phyloP scores from a whole-genome alignment of 2,113 vertebrate species.

The Lichenostomus cassidix region DNA sequence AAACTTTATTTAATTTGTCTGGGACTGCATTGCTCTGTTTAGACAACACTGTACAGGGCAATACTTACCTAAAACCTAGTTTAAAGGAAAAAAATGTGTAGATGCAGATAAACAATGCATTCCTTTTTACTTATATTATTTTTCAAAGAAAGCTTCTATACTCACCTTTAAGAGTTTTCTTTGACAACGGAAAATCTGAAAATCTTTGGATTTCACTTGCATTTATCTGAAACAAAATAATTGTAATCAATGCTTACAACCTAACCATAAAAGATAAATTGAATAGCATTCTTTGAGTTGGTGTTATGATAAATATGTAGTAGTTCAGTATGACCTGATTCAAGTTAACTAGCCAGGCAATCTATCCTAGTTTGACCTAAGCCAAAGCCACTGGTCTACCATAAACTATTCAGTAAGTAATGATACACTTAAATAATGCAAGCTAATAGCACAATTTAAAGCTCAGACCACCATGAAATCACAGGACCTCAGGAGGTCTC shows the following conservation, averaged over 20 bases:
- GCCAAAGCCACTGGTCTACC: not conserved
- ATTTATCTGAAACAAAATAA: slow-evolving; percentile 80
- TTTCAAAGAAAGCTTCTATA: not conserved
- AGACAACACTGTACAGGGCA: not conserved
- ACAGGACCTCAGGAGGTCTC: not conserved
- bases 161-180: slow-evolving; percentile 88
- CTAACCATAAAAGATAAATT: not conserved
- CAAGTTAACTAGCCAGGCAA: not conserved
- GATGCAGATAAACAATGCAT: not conserved
- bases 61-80: not conserved
- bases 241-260: not conserved
- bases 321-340: not conserved
- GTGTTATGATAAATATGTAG: not conserved
- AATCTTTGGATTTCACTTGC: slow-evolving; percentile 84
- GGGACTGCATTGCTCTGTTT: not conserved
- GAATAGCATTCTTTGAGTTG: not conserved
- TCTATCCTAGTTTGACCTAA: not conserved
- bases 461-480: not conserved
- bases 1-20: not conserved
- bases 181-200: slow-evolving; percentile 95
- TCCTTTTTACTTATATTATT: not conserved
- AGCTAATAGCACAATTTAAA: not conserved
- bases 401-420: not conserved
- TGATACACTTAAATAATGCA: not conserved
- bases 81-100: not conserved